phyloP scores from a whole-genome alignment of 2,797 vertebrate species.

The Gymnodraco acuticeps region DNA sequence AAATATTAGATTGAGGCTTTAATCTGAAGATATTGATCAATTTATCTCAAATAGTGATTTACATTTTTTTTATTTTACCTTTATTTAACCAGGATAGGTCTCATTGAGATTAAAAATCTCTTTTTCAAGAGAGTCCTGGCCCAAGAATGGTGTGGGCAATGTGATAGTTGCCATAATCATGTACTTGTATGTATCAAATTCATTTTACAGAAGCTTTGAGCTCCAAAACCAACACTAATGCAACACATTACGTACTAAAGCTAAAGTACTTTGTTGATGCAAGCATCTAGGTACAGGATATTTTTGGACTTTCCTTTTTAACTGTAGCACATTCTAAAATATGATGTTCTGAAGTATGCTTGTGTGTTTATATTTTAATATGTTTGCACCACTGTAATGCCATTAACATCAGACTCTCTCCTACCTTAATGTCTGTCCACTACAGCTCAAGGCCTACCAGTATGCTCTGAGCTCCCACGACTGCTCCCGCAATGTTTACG shows the following conservation, averaged over 20 bases:
- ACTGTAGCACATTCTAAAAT: neutral
- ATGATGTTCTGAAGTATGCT: neutral
- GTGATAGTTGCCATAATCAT: neutral
- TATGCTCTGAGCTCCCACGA: conserved; percentile 97
- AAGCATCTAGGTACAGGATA: neutral
- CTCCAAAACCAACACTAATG: neutral
- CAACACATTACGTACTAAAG: neutral
- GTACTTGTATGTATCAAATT: neutral
- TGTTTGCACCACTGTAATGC: neutral
- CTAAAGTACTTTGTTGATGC: neutral
- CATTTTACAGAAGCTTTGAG: neutral
- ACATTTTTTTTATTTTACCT: too few species aligned
- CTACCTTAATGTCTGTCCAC: neutral
- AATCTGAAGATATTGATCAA: neutral
- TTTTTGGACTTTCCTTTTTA: neutral
- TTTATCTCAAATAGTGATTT: neutral
- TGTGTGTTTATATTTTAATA: neutral
- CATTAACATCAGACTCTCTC: neutral
- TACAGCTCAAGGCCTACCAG: conserved; percentile 93
- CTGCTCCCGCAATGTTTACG: conserved; percentile 99
- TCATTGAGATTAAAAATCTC: too few species aligned
- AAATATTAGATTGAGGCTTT: neutral
- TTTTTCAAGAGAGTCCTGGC: too few species aligned
- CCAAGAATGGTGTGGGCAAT: too few species aligned
- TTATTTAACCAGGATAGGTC: too few species aligned